phyloP scores from a whole-genome alignment of 1,140 invertebrate genomes.

The Drosophila chauvacae region DNA sequence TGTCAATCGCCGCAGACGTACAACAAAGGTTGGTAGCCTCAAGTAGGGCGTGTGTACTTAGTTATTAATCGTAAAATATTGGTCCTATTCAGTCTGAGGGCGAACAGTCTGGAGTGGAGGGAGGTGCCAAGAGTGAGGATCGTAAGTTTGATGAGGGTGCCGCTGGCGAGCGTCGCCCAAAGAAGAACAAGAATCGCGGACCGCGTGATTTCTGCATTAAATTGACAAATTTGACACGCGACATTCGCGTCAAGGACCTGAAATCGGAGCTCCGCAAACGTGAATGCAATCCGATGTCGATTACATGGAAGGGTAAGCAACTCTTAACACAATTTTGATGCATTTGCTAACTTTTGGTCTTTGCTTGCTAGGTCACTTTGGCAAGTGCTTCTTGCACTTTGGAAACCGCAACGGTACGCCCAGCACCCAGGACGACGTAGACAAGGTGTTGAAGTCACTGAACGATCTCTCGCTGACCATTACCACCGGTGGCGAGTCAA shows the following conservation, averaged over 20 bases:
- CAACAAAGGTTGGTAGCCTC: conserved; percentile 66
- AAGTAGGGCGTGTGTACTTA: neutral
- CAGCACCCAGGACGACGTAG: conserved; percentile 85
- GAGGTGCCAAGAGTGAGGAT: conserved; percentile 78
- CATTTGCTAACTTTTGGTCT: neutral
- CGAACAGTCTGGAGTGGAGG: conserved; percentile 80
- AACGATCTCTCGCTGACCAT: conserved; percentile 85
- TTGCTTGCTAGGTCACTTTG: conserved; percentile 84
- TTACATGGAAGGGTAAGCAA: conserved; percentile 86
- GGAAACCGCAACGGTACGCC: conserved; percentile 85
- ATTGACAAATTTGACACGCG: conserved; percentile 86
- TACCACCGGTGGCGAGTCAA: conserved; percentile 60
- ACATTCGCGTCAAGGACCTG: conserved; percentile 87
- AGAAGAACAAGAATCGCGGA: conserved; percentile 67
- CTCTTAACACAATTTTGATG: too few relatives aligned
- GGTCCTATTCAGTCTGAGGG: conserved; percentile 69
- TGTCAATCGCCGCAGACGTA: conserved; percentile 73
- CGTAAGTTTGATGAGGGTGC: conserved; percentile 70
- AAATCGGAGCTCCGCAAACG: conserved; percentile 87
- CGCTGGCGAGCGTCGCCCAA: conserved; percentile 65
- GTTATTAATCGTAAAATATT: neutral
- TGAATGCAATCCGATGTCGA: conserved; percentile 87
- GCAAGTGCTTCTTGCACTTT: conserved; percentile 88
- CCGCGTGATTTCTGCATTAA: conserved; percentile 86
- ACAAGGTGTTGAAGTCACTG: conserved; percentile 86